These are phyloP conservation scores for Drosophila jambulina DNA, from an alignment of 1,140 invertebrate species.

Conservation along the genomic window DNA sequence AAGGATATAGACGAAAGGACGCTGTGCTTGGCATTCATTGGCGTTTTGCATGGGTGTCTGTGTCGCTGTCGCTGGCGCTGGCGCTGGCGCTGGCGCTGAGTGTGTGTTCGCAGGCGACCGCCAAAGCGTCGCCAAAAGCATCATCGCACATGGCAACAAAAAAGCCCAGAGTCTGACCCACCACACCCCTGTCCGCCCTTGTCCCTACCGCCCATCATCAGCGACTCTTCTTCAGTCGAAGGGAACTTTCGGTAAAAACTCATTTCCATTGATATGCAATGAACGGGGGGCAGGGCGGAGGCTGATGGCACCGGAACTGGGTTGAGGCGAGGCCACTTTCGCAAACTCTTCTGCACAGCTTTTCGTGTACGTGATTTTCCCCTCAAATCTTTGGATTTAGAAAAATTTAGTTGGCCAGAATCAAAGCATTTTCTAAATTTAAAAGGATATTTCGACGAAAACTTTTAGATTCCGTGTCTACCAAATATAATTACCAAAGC, in stretches of 20 bases:
- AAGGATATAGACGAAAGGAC: constrained; percentile 26
- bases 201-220: neutral
- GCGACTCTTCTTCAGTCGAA: constrained; percentile 10
- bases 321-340: neutral
- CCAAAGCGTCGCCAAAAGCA: constrained; percentile 75
- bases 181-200: neutral
- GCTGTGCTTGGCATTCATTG: constrained; percentile 68
- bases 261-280: constrained; percentile 79
- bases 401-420: neutral
- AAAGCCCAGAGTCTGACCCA: constrained; percentile 15
- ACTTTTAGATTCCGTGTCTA: too few relatives aligned
- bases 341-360: neutral
- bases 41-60: constrained; percentile 36
- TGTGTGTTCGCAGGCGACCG: constrained; percentile 43
- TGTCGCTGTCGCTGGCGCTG: neutral
- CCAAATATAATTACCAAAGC: too few relatives aligned
- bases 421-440: neutral
- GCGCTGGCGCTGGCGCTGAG: constrained; percentile 15
- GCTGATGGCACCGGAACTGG: neutral
- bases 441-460: too few relatives aligned
- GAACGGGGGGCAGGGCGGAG: constrained; percentile 25
- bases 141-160: constrained; percentile 60
- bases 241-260: constrained; percentile 67
- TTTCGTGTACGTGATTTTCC: neutral
- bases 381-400: too few relatives aligned